These are phyloP conservation scores for Hydra vulgaris DNA, from an alignment of 30 jellyfish, hydroid and myxozoan species.

Conservation along the genomic window DNA sequence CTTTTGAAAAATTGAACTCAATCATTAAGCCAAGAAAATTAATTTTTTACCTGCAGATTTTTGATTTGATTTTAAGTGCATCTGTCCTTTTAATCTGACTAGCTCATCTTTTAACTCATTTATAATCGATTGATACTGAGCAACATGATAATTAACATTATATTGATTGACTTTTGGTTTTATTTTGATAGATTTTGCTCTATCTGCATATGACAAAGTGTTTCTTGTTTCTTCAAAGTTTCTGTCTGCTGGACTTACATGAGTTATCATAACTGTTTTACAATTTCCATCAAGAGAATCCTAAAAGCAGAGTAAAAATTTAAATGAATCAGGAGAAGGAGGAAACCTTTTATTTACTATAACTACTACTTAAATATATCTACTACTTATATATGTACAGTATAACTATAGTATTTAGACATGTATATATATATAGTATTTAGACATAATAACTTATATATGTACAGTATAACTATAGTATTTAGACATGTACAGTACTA, in stretches of 20 bases:
- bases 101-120: slow-evolving; percentile 92
- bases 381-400: too few species aligned
- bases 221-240: slow-evolving; percentile 91
- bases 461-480: too few species aligned
- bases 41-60: neutral
- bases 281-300: slow-evolving; percentile 98
- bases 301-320: slow-evolving; percentile 17
- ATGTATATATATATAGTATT: too few species aligned
- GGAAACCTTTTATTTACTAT: neutral
- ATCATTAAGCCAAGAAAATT: too few species aligned
- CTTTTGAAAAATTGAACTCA: too few species aligned
- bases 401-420: too few species aligned
- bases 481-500: too few species aligned
- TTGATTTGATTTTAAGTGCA: slow-evolving; percentile 12
- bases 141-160: slow-evolving; percentile 87
- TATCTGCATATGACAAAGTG: slow-evolving; percentile 87
- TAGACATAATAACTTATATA: too few species aligned
- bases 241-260: slow-evolving; percentile 96
- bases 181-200: slow-evolving; percentile 88
- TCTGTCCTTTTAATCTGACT: slow-evolving; percentile 59
- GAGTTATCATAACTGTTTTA: slow-evolving; percentile 95
- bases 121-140: slow-evolving; percentile 86
- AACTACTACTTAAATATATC: too few species aligned
- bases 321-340: neutral
- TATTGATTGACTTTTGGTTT: slow-evolving; percentile 87